phyloP scores from a whole-genome alignment of 1,140 invertebrate species.

The Brachystomella parvula region DNA sequence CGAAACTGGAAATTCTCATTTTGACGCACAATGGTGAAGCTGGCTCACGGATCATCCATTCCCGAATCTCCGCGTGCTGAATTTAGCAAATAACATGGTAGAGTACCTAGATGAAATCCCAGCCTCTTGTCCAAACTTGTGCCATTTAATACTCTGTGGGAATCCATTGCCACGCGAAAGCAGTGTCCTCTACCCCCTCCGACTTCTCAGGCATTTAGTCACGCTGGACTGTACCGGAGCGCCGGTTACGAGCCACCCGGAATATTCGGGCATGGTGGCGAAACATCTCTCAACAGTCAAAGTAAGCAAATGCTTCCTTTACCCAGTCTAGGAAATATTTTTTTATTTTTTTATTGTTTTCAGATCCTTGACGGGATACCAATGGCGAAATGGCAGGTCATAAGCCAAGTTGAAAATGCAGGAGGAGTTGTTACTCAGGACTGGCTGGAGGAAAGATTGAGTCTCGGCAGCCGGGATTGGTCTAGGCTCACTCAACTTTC shows the following conservation, averaged over 20 bases:
- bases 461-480: constrained; percentile 1
- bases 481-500: constrained; percentile 20
- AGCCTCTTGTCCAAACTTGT: constrained; percentile 18
- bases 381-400: constrained; percentile 13
- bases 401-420: not conserved
- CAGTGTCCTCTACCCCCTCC: constrained; percentile 7
- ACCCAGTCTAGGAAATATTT: not conserved
- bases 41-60: constrained; percentile 27
- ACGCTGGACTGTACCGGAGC: constrained; percentile 21
- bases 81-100: constrained; percentile 27
- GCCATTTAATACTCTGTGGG: constrained; percentile 24
- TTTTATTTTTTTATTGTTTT: not conserved
- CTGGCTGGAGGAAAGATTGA: constrained; percentile 27
- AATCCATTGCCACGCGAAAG: constrained; percentile 26
- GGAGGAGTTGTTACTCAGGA: constrained; percentile 21
- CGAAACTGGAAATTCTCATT: constrained; percentile 28
- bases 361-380: constrained; percentile 23
- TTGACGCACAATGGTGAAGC: constrained; percentile 32
- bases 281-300: constrained; percentile 14
- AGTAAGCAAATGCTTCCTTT: constrained; percentile 2
- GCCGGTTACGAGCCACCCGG: constrained; percentile 26
- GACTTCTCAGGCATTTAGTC: not conserved
- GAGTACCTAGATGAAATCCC: constrained; percentile 15
- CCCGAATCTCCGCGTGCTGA: constrained; percentile 28
- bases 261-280: constrained; percentile 14